These are phyloP conservation scores for Prionace glauca DNA, from an alignment of 2,797 vertebrate species.

Conservation along the genomic window DNA sequence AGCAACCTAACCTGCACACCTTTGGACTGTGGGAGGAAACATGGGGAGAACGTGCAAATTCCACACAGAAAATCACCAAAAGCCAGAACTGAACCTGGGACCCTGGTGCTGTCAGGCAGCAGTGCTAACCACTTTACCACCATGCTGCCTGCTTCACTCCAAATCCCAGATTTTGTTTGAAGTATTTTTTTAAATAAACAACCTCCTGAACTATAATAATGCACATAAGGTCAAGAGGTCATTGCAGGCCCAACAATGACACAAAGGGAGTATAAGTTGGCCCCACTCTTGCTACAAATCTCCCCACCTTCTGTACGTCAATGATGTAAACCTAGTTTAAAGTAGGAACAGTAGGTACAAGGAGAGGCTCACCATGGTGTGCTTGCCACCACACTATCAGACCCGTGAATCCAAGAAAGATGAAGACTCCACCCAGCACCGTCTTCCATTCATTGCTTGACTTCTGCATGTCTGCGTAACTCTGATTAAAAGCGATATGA, in stretches of 20 bases:
- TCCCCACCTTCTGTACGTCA: background rate
- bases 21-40: no score
- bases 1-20: no score
- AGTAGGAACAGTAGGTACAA: background rate
- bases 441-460: constrained; percentile 69
- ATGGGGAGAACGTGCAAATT: no score
- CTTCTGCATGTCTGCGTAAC: constrained; percentile 69
- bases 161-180: no score
- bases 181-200: no score
- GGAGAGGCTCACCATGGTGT: constrained; percentile 56
- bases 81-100: no score
- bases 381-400: constrained; percentile 73
- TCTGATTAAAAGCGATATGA: constrained; percentile 62
- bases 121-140: no score
- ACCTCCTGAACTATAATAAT: no score
- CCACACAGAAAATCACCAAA: no score
- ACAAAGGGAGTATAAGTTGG: background rate
- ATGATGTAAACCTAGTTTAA: background rate
- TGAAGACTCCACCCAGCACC: constrained; percentile 59
- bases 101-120: no score
- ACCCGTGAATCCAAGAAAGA: constrained; percentile 70
- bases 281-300: no score
- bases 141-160: background rate
- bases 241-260: background rate
- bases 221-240: no score